phyloP scores from a whole-genome alignment of 2,113 vertebrate genomes.

The Colius striatus region DNA sequence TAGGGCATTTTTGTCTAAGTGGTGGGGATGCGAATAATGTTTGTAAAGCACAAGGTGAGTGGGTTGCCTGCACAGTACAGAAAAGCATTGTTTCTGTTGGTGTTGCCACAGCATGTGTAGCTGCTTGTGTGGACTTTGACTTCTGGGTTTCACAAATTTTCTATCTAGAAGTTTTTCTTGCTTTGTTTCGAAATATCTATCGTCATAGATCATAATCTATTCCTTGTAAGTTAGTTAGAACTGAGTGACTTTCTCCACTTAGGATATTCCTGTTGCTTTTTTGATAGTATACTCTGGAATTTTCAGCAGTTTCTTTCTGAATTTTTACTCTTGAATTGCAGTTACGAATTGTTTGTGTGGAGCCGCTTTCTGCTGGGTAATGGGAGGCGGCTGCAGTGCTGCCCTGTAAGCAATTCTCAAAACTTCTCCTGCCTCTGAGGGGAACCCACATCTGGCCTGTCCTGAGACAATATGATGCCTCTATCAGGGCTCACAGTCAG shows the following conservation, averaged over 20 bases:
- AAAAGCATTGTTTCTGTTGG: background rate
- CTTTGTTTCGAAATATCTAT: background rate
- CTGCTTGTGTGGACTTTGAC: background rate
- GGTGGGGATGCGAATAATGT: background rate
- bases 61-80: background rate
- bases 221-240: fast-evolving
- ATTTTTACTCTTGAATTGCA: background rate
- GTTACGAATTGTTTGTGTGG: background rate
- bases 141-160: background rate
- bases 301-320: background rate
- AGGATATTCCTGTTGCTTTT: background rate
- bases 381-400: no score
- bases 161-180: background rate
- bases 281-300: background rate
- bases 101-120: background rate
- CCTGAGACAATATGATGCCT: no score
- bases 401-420: no score
- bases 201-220: background rate
- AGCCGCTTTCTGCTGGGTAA: no score
- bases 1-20: background rate
- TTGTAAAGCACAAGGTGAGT: slow-evolving; percentile 34
- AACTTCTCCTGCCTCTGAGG: no score
- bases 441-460: no score
- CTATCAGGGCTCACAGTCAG: no score
- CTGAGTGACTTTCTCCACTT: background rate